phyloP scores from a whole-genome alignment of 1,140 invertebrate genomes.

The Pissodes strobi region DNA sequence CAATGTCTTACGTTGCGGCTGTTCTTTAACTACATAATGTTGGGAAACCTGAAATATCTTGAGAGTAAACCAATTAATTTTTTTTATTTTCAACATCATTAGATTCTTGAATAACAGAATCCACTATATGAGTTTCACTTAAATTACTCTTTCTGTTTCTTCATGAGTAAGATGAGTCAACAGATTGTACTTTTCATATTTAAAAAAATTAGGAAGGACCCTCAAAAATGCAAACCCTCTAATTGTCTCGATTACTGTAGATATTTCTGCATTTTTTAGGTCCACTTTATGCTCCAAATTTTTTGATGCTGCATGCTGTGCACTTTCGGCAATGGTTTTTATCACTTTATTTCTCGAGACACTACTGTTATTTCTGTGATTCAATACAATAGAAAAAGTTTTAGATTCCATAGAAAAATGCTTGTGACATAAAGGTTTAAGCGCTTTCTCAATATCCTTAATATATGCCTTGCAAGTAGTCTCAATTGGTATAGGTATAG shows the following conservation, averaged over 20 bases:
- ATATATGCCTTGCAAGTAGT: slow-evolving; percentile 77
- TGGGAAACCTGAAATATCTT: too few species aligned
- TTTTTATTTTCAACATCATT: slow-evolving; percentile 4
- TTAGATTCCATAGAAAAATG: slow-evolving; percentile 73
- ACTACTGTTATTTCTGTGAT: slow-evolving; percentile 78
- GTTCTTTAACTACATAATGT: too few species aligned
- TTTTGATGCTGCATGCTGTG: slow-evolving; percentile 55
- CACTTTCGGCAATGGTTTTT: slow-evolving; percentile 69
- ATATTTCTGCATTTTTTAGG: slow-evolving; percentile 73
- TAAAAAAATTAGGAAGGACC: slow-evolving; percentile 68
- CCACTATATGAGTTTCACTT: slow-evolving; percentile 10
- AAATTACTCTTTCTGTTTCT: background rate
- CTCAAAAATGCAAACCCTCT: slow-evolving; percentile 68
- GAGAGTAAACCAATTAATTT: too few species aligned
- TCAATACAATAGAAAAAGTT: slow-evolving; percentile 79
- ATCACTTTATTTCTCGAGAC: slow-evolving; percentile 73
- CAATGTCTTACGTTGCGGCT: too few species aligned
- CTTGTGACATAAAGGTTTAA: slow-evolving; percentile 70
- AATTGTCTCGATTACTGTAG: slow-evolving; percentile 79
- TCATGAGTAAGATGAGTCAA: slow-evolving; percentile 42
- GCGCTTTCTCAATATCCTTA: slow-evolving; percentile 71
- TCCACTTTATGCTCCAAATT: slow-evolving; percentile 75
- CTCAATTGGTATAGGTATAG: slow-evolving; percentile 83
- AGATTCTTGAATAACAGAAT: background rate
- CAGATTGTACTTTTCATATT: slow-evolving; percentile 73